A percentile compares a stretch with the other conserved stretches of the same genome.
Evolutionary conservation across 2,113 vertebrate genomes (phyloP).

Genomic region (Gallinago media): DNA sequence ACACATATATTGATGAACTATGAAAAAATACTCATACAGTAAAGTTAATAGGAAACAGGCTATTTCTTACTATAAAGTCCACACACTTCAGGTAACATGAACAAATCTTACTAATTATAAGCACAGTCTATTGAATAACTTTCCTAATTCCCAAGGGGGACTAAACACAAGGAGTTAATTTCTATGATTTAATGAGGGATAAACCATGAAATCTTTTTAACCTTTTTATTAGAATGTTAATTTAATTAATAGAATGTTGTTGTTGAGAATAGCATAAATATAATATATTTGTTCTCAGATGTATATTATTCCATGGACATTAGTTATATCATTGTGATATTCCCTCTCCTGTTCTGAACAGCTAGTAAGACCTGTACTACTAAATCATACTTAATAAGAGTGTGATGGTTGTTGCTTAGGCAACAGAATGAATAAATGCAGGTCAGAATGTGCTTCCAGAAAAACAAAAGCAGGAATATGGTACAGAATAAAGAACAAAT

Average conservation of each 20-base stretch:
- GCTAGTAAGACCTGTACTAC: slow-evolving; percentile 73
- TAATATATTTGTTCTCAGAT: background rate
- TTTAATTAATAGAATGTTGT: slow-evolving; percentile 39
- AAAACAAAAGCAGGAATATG: slow-evolving; percentile 73
- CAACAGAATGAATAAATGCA: slow-evolving; percentile 89
- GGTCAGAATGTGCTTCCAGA: slow-evolving; percentile 81
- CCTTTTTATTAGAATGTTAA: slow-evolving; percentile 17
- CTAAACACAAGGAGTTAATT: slow-evolving; percentile 3
- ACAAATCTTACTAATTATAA: slow-evolving; percentile 16
- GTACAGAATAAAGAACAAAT: slow-evolving; percentile 37
- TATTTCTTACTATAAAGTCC: background rate
- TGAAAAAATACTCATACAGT: background rate
- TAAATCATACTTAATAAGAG: slow-evolving; percentile 79
- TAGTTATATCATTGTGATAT: slow-evolving; percentile 70
- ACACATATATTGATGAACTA: background rate
- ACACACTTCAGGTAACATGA: background rate
- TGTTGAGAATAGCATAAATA: slow-evolving; percentile 20
- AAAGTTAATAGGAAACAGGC: background rate
- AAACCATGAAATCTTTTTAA: slow-evolving; percentile 28
- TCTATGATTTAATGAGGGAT: slow-evolving; percentile 25
- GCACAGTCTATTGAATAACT: background rate
- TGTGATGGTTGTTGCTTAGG: slow-evolving; percentile 87
- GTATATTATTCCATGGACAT: slow-evolving; percentile 40
- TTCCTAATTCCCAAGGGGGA: background rate
- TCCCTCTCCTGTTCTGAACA: slow-evolving; percentile 66